A percentile compares a stretch with the other conserved stretches of the same genome.
phyloP scores from a whole-genome alignment of 1,140 invertebrate species.

The Fopius arisanus region DNA sequence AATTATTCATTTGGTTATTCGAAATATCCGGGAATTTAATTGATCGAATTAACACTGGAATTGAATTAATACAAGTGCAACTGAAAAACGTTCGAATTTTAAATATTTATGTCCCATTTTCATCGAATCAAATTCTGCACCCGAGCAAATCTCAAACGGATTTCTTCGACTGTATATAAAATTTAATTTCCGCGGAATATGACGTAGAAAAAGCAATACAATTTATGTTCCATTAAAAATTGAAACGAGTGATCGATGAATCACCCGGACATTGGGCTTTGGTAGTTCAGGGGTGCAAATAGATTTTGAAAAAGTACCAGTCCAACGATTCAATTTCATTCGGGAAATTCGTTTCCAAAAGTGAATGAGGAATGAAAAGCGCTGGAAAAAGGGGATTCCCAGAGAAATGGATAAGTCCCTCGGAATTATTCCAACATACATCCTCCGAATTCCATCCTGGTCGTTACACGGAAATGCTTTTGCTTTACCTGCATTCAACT shows the following conservation, averaged over 20 bases:
- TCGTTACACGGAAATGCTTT: slow-evolving; percentile 11
- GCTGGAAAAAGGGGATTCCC: background rate
- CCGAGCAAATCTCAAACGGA: too few relatives aligned
- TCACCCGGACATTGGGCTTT: background rate
- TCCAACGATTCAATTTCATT: background rate
- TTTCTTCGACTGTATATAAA: too few relatives aligned
- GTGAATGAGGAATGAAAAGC: background rate
- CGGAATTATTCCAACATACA: background rate
- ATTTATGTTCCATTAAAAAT: too few relatives aligned
- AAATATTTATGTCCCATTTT: too few relatives aligned
- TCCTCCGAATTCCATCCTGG: background rate
- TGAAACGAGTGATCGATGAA: background rate
- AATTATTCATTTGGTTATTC: too few relatives aligned
- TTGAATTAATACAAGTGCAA: too few relatives aligned
- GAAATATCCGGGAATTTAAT: too few relatives aligned
- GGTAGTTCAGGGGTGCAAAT: background rate
- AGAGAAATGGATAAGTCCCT: background rate
- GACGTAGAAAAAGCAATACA: too few relatives aligned
- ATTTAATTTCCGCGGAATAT: too few relatives aligned
- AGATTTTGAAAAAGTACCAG: background rate
- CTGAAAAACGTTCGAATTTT: too few relatives aligned
- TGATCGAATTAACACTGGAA: too few relatives aligned
- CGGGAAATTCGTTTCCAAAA: background rate
- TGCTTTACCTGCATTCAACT: background rate
- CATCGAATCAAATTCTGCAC: too few relatives aligned